Evolutionary conservation across 2,888 invertebrate genomes (phyloP), one percentile per base, ranked within the genome.

Genomic region (Fragum sueziense): DNA sequence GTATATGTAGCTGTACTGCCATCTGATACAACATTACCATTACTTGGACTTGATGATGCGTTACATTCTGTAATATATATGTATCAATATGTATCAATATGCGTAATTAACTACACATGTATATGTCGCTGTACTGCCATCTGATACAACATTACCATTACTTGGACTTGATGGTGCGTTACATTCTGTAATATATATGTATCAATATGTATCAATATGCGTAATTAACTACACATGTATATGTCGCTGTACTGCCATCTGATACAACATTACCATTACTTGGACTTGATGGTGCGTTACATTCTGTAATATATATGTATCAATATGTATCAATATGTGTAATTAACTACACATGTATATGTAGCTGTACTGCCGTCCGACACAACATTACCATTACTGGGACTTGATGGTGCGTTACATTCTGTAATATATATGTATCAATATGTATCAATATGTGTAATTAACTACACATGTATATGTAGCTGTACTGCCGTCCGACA

Each of bases 381-480:
- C 7, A 62, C 54, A 0, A 80, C 71, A 33, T 67, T 74, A 37
- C 81, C 81, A 54, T 74, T 77, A 14, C 61, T 22, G 6, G 81
- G 81, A 29, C 9, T 69, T 27, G 37, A 11, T 3, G 61, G 61
- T 29, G 61, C 31, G 29, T 1, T 31, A 29, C 61, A 61, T 29
- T 61, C 61, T 61, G 61, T 20, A 47, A 47, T 47, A n/a, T n/a
- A n/a, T n/a, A n/a, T n/a, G n/a, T n/a, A n/a, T n/a, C n/a, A n/a
- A n/a, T n/a, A n/a, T n/a, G n/a, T n/a, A n/a, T n/a, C n/a, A n/a
- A n/a, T n/a, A 25, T n/a, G 81, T 59, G 41, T 61, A 77, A 31
- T 74, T 77, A 11, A 74, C 20, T 6, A 51, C 52, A 62, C 81
- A 81, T 25, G 81, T 78, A 47, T 81, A 81, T 1, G 77, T 70